Evolutionary conservation across 2,888 invertebrate species (phyloP), one percentile per base, ranked within the genome.

Genomic region (Hirtodrosophila cameraria): DNA sequence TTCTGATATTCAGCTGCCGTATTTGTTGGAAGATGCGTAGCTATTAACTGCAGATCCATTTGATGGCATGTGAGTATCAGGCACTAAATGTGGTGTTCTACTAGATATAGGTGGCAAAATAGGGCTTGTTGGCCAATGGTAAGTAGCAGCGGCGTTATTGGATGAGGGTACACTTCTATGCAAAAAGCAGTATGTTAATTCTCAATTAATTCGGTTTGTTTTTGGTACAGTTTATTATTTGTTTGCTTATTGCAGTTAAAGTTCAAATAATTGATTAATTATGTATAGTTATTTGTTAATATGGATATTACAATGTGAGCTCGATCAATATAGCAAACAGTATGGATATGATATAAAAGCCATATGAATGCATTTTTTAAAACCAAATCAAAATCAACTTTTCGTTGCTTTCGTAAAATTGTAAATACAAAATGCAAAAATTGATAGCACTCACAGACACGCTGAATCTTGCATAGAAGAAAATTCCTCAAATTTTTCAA

Each of bases 41-140:
- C 89, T 90, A 89, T 90, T 90, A 88, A 89, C 89, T 88, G 89
- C 89, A 86, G 90, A 89, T 89, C 90, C 90, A 84, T 89, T 90
- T 89, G 90, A 90, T 90, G 90, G 86, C 88, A 90, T 89, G 87
- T 89, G 90, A 89, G 94, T 94, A 89, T 95, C 95, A 38, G 95
- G 94, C 69, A 95, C 94, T 63, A 95, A 93, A 89, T 95, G 95
- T 68, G 93, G 93, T 78, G 95, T 94, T 83, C 95, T 92, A 79
- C 94, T 93, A 81, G 93, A 93, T 75, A 94, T 92, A 58, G 94
- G 94, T 80, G 95, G 95, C 84, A 96, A 92, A 75, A 95, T 93
- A 70, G 95, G 94, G 89, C 95, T 95, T 65, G 94, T 94, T 70
- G 96, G 95, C 96, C 96, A 96, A 63, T 95, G 95, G 89, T 95